Conservation (phyloP, 2,888 invertebrate species). For the Diabrotica balteata region DNA sequence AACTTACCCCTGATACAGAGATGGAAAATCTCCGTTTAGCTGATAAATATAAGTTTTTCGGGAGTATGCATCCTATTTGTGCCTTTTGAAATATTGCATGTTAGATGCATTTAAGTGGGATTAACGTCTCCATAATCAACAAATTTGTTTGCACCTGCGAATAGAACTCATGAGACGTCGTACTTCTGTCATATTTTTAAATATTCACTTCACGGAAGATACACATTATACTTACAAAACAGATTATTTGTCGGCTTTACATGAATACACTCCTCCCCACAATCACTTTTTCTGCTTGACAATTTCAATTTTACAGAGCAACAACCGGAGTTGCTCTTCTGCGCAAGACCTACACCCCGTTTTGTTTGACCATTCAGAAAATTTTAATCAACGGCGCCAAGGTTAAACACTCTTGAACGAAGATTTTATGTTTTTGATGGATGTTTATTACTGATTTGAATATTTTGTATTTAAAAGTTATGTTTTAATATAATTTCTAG, state of each 20-base stretch:
- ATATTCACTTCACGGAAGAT: slow-evolving; percentile 18
- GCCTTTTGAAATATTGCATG: slow-evolving; percentile 6
- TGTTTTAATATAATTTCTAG: no score
- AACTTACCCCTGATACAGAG: slow-evolving; percentile 8
- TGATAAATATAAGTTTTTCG: slow-evolving; percentile 3
- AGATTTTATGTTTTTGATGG: no score
- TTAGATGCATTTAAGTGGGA: slow-evolving; percentile 8
- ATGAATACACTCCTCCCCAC: slow-evolving; percentile 14
- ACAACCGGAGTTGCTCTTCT: slow-evolving; percentile 39
- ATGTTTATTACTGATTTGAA: no score
- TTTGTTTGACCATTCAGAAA: slow-evolving; percentile 2
- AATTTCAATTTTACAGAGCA: slow-evolving; percentile 31
- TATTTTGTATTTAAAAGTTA: no score
- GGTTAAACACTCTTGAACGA: background rate
- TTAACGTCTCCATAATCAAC: slow-evolving; percentile 8
- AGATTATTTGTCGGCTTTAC: slow-evolving; percentile 15
- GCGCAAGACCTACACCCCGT: slow-evolving; percentile 46
- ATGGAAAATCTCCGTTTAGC: background rate
- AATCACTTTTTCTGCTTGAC: slow-evolving; percentile 20
- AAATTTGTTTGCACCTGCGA: slow-evolving; percentile 13
- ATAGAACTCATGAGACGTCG: background rate
- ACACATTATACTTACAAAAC: slow-evolving; percentile 8
- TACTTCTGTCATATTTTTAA: slow-evolving; percentile 19
- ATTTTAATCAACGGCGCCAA: background rate
- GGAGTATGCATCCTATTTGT: slow-evolving; percentile 4